These are phyloP conservation scores for Gobiocypris rarus DNA, from an alignment of 2,113 vertebrate species.

Conservation along the genomic window DNA sequence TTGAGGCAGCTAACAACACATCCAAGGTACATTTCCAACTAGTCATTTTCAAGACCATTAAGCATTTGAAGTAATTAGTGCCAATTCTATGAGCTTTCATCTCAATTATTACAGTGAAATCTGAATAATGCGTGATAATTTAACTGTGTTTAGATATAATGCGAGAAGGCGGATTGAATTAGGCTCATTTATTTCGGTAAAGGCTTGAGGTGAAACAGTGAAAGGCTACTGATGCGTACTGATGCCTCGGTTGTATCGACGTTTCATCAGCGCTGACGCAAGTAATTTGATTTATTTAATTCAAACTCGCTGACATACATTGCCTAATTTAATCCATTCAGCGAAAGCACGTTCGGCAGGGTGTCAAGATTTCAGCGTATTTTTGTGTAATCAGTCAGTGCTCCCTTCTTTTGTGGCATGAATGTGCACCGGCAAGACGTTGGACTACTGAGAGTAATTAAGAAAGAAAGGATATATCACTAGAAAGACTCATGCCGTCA, in stretches of 20 bases:
- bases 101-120: conserved; percentile 90
- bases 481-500: background rate
- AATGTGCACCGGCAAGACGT: background rate
- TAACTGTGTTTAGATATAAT: conserved; percentile 84
- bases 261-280: conserved; percentile 90
- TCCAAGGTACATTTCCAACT: conserved; percentile 93
- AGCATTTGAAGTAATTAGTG: conserved; percentile 92
- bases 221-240: conserved; percentile 73
- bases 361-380: conserved; percentile 67
- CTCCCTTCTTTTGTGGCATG: background rate
- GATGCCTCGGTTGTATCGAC: conserved; percentile 87
- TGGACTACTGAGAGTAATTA: conserved; percentile 8
- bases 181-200: conserved; percentile 10
- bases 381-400: background rate
- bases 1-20: conserved; percentile 87
- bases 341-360: conserved; percentile 66
- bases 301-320: conserved; percentile 80
- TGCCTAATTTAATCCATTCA: conserved; percentile 70
- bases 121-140: conserved; percentile 85
- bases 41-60: conserved; percentile 92
- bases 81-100: conserved; percentile 73
- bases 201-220: conserved; percentile 50
- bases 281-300: conserved; percentile 93
- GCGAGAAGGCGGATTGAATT: conserved; percentile 61
- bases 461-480: no score